These are phyloP conservation scores for Elgaria multicarinata DNA, from an alignment of 2,113 vertebrate species.

Conservation along the genomic window DNA sequence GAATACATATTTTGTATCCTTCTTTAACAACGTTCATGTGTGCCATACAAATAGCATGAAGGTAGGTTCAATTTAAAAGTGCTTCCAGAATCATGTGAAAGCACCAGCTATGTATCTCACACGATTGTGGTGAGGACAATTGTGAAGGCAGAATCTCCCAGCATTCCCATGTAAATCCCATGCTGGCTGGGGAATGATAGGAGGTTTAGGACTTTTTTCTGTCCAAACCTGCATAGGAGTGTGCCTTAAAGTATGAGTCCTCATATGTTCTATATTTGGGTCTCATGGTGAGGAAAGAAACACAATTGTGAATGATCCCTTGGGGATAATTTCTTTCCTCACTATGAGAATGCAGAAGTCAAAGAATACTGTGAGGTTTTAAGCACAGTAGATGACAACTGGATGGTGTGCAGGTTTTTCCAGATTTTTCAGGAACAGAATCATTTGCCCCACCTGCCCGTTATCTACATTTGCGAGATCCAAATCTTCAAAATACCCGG, in stretches of 20 bases:
- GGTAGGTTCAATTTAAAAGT: background rate
- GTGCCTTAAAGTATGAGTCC: too few species aligned
- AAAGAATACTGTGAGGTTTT: background rate
- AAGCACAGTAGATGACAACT: background rate
- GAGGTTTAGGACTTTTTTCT: too few species aligned
- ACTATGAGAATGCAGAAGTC: background rate
- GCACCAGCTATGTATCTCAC: background rate
- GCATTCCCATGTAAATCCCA: too few species aligned
- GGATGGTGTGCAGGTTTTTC: constrained; percentile 7
- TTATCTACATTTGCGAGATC: background rate
- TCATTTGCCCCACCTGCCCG: background rate
- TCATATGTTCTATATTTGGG: background rate
- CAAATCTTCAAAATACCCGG: background rate
- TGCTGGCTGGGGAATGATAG: too few species aligned
- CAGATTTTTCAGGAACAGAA: constrained; percentile 16
- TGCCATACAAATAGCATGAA: background rate
- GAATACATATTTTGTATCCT: too few species aligned
- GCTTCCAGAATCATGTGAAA: background rate
- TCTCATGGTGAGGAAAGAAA: background rate
- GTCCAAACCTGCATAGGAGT: too few species aligned
- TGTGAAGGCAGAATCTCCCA: too few species aligned
- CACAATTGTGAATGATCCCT: background rate
- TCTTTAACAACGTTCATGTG: background rate
- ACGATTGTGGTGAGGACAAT: background rate
- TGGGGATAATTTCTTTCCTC: background rate